Conservation (phyloP, 1,140 invertebrate genomes). For the Atta cephalotes region DNA sequence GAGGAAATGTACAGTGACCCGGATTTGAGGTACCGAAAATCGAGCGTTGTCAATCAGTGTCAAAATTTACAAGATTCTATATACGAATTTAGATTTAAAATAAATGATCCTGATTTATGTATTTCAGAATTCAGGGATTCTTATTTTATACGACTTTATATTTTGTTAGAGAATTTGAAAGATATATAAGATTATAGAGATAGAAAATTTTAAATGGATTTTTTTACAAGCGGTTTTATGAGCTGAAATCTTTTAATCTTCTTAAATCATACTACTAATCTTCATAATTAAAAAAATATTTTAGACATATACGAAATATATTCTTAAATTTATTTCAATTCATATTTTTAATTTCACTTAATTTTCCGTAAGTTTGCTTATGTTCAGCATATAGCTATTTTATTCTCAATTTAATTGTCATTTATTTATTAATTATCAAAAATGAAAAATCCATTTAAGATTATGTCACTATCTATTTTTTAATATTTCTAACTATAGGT, state of each 20-base stretch:
- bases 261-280: neutral
- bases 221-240: constrained; percentile 5
- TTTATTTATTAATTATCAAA: neutral
- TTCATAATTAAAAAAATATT: neutral
- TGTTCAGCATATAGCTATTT: neutral
- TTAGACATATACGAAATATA: neutral
- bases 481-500: neutral
- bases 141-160: neutral
- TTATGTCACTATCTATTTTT: neutral
- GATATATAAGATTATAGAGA: neutral
- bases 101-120: neutral
- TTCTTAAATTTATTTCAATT: neutral
- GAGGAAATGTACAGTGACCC: neutral
- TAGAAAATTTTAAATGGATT: neutral
- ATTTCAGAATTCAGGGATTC: neutral
- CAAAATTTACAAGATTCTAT: neutral
- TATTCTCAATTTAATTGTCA: constrained; percentile 4
- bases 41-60: constrained; percentile 6
- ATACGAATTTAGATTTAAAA: constrained; percentile 7
- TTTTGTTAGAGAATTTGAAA: neutral
- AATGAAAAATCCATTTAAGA: neutral
- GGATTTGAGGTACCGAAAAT: constrained; percentile 6
- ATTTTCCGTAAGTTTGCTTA: neutral
- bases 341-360: constrained; percentile 3
- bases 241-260: constrained; percentile 19